Evolutionary conservation across 2,888 invertebrate species (phyloP).

Genomic region (Torymus texanus): DNA sequence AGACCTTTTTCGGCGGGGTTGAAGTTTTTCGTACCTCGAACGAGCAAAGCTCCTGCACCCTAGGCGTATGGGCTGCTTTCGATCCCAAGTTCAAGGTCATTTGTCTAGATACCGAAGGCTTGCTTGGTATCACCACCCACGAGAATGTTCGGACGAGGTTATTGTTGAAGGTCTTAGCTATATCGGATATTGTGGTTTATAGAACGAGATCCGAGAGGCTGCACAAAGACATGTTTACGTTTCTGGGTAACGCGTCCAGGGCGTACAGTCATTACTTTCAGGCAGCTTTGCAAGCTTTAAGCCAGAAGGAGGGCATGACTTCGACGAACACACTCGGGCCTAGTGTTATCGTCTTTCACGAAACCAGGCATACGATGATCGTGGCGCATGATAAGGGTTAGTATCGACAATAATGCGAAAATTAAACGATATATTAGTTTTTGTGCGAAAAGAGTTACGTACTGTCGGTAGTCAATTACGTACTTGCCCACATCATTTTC

Average conservation of each 20-base stretch:
- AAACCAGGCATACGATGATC: conserved; percentile 84
- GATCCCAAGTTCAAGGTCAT: conserved; percentile 81
- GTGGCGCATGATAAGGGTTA: conserved; percentile 77
- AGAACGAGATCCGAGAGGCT: conserved; percentile 85
- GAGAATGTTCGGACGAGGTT: conserved; percentile 82
- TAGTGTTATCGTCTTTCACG: conserved; percentile 86
- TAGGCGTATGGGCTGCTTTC: conserved; percentile 87
- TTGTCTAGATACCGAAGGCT: conserved; percentile 88
- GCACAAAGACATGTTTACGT: conserved; percentile 85
- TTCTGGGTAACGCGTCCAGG: conserved; percentile 85
- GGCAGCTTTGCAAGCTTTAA: conserved; percentile 76
- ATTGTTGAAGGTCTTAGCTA: conserved; percentile 86
- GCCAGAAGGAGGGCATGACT: conserved; percentile 71
- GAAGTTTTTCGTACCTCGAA: conserved; percentile 82
- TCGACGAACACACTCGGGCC: conserved; percentile 81
- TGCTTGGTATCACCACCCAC: conserved; percentile 80
- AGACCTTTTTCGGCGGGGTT: conserved; percentile 79
- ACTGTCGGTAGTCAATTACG: too few species aligned
- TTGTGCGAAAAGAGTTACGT: too few species aligned
- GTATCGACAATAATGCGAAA: conserved; percentile 14
- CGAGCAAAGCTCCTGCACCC: conserved; percentile 83
- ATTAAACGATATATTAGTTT: too few species aligned
- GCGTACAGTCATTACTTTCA: conserved; percentile 86
- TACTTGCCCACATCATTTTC: too few species aligned
- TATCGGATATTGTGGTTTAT: conserved; percentile 88